phyloP scores from a whole-genome alignment of 2,888 invertebrate genomes.

The Megastigmus dorsalis region DNA sequence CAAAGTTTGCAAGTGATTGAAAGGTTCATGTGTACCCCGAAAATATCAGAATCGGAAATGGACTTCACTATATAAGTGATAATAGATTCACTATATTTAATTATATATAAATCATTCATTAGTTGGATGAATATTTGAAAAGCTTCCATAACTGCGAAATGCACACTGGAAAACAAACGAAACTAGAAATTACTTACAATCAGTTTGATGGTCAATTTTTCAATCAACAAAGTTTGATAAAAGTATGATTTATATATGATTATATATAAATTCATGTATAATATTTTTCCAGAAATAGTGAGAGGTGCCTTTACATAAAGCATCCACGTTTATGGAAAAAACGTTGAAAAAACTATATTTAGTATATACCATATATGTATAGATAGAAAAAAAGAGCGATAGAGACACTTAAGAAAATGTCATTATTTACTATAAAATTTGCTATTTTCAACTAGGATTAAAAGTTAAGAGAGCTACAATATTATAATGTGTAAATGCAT shows the following conservation, averaged over 20 bases:
- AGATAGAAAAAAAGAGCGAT: background rate
- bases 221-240: background rate
- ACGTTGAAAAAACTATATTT: background rate
- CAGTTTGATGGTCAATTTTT: conserved; percentile 14
- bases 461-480: background rate
- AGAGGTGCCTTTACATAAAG: conserved; percentile 65
- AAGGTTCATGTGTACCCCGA: no score
- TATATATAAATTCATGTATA: background rate
- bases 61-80: background rate
- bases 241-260: conserved; percentile 4
- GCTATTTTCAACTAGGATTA: conserved; percentile 26
- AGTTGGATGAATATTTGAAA: background rate
- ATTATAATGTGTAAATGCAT: no score
- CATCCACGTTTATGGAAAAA: conserved; percentile 58
- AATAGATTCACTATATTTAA: conserved; percentile 3
- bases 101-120: conserved; percentile 24
- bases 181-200: no score
- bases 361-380: conserved; percentile 2
- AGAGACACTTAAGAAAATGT: background rate
- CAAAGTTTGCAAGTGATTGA: no score
- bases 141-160: background rate
- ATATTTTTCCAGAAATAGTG: conserved; percentile 23
- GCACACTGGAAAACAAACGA: no score
- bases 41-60: no score
- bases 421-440: conserved; percentile 29